Evolutionary conservation across 2,113 vertebrate species (phyloP).

Genomic region (Deroptyus accipitrinus): DNA sequence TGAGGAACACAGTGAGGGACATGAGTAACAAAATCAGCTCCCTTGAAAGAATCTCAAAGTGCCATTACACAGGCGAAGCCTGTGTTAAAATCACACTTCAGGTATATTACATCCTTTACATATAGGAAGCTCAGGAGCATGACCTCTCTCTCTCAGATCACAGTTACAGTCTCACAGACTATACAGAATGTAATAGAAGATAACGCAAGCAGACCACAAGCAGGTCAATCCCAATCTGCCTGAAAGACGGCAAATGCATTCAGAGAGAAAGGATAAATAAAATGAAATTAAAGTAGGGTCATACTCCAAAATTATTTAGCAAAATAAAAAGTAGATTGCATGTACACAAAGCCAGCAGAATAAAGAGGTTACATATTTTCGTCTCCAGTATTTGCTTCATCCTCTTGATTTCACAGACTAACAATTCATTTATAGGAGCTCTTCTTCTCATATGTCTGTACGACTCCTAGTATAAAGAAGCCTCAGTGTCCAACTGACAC

Average conservation of each 20-base stretch:
- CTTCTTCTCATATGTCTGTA: not conserved
- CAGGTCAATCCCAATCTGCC: not conserved
- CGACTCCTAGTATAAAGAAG: not conserved
- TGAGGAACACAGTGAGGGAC: not conserved
- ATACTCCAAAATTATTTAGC: not conserved
- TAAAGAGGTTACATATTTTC: not conserved
- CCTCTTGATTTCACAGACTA: not conserved
- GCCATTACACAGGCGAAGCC: not conserved
- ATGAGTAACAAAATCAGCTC: not conserved
- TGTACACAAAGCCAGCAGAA: not conserved
- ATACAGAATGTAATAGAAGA: not conserved
- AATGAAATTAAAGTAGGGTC: not conserved
- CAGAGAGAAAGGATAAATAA: not conserved
- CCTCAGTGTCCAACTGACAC: constrained; percentile 11
- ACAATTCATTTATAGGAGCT: not conserved
- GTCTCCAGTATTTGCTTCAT: not conserved
- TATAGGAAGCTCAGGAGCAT: not conserved
- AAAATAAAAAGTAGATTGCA: not conserved
- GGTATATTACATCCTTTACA: not conserved
- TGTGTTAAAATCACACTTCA: not conserved
- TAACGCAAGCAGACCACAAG: not conserved
- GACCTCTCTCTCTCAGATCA: not conserved
- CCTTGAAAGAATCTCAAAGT: not conserved
- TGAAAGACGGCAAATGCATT: not conserved
- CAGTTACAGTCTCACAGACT: not conserved